A percentile compares a stretch with the other conserved stretches of the same genome.
Conservation (phyloP, 2,113 vertebrate genomes). For the Eurystomus gularis region DNA sequence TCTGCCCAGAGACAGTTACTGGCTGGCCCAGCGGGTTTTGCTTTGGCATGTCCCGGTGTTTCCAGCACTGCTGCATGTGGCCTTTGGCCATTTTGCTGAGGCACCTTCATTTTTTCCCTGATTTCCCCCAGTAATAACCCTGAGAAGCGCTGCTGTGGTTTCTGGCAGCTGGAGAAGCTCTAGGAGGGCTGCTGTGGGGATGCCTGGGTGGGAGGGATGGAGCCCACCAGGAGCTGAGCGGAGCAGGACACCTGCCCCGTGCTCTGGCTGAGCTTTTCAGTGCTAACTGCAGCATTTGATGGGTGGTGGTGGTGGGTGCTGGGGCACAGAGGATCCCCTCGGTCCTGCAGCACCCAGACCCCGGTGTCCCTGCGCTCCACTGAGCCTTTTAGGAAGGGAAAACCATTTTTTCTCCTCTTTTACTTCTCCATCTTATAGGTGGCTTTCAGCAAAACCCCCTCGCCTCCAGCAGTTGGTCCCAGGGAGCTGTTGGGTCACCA, state of each 20-base stretch:
- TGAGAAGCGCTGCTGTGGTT: neutral
- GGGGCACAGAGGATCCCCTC: neutral
- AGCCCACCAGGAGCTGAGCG: neutral
- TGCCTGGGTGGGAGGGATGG: neutral
- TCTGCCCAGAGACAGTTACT: neutral
- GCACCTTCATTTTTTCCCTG: accelerated
- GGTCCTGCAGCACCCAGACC: accelerated
- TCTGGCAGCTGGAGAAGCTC: neutral
- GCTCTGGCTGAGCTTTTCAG: neutral
- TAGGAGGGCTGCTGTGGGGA: neutral
- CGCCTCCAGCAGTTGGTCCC: neutral
- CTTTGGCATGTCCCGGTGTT: neutral
- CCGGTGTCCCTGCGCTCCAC: accelerated
- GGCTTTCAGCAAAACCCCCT: neutral
- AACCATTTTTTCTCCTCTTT: neutral
- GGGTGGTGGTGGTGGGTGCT: accelerated
- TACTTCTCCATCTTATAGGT: neutral
- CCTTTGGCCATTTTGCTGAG: neutral
- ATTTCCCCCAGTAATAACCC: neutral
- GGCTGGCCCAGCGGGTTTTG: neutral
- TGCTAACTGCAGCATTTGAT: no score
- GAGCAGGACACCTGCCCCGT: accelerated
- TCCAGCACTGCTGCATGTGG: accelerated
- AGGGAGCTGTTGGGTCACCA: neutral
- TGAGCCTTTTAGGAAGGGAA: neutral